These are phyloP conservation scores for Trichechus manatus DNA, from an alignment of 2,113 vertebrate species.

Conservation along the genomic window DNA sequence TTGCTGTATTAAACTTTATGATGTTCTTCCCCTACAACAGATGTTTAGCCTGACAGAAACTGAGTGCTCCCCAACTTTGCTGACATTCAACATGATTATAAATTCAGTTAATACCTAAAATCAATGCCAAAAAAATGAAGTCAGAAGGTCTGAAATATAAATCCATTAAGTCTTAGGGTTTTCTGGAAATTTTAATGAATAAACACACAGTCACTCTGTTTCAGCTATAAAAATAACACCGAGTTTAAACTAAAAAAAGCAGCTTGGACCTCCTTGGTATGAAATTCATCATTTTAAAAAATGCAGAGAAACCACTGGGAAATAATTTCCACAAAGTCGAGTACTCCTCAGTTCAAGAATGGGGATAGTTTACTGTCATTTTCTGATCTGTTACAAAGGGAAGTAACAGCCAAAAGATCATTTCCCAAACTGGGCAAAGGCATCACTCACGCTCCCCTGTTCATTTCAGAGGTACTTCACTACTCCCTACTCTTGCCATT, in stretches of 20 bases:
- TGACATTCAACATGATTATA: background rate
- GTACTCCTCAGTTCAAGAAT: background rate
- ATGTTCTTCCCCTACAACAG: too few relatives aligned
- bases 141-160: background rate
- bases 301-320: background rate
- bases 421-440: background rate
- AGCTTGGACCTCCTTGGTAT: background rate
- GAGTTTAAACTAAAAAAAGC: conserved; percentile 47
- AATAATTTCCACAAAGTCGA: conserved; percentile 44
- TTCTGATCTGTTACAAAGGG: background rate
- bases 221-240: conserved; percentile 34
- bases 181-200: background rate
- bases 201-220: background rate
- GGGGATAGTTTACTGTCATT: background rate
- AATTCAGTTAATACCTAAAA: conserved; percentile 10
- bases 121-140: background rate
- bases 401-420: background rate
- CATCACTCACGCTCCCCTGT: background rate
- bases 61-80: background rate
- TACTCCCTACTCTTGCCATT: too few relatives aligned
- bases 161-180: background rate
- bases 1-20: too few relatives aligned
- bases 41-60: too few relatives aligned
- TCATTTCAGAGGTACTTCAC: background rate
- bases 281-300: conserved; percentile 18